phyloP scores from a whole-genome alignment of 2,113 vertebrate species.

The Motacilla tschutschensis region DNA sequence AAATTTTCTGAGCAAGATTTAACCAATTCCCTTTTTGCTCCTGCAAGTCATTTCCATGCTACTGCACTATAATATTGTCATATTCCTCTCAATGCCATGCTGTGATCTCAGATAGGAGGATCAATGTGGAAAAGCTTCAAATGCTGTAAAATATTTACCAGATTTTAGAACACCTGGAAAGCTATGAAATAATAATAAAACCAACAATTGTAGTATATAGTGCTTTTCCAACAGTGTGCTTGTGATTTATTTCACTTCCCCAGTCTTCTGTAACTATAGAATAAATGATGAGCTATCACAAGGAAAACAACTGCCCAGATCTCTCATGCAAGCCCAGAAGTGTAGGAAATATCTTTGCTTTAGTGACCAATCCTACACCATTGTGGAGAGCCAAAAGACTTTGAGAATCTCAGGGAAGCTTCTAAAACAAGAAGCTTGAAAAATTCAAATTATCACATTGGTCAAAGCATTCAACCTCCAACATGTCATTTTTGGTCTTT shows the following conservation, averaged over 20 bases:
- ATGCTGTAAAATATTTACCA: not conserved
- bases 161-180: not conserved
- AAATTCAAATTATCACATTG: not conserved
- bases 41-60: not conserved
- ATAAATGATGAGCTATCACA: not conserved
- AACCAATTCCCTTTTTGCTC: not conserved
- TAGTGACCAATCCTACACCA: not conserved
- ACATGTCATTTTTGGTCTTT: not conserved
- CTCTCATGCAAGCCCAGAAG: not conserved
- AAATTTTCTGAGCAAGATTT: not conserved
- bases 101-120: accelerated
- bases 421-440: not conserved
- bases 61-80: not conserved
- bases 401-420: not conserved
- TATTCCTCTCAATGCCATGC: not conserved
- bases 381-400: not conserved
- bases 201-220: not conserved
- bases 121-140: not conserved
- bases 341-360: not conserved
- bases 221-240: not conserved
- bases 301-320: not conserved
- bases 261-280: not conserved
- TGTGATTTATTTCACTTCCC: not conserved
- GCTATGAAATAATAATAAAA: not conserved
- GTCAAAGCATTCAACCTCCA: not conserved